Evolutionary conservation across 1,140 invertebrate genomes (phyloP).

Genomic region (Zaprionus tsacasi): DNA sequence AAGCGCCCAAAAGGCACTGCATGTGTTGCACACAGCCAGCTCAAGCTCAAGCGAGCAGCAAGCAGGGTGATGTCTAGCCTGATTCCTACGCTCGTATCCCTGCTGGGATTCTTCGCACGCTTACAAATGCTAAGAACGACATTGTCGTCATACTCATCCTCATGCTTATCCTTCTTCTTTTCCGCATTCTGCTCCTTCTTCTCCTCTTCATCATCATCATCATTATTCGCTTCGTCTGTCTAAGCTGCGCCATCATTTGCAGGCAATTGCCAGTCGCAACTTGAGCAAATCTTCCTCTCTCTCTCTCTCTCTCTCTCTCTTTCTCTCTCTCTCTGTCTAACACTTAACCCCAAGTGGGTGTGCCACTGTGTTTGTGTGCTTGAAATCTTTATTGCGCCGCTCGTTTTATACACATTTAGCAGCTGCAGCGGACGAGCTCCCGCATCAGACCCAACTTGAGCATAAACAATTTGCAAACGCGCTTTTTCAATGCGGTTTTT

Average conservation of each 20-base stretch:
- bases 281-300: constrained; percentile 22
- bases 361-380: constrained; percentile 1
- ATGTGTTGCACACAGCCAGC: constrained; percentile 36
- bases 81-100: neutral
- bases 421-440: constrained; percentile 43
- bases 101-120: constrained; percentile 24
- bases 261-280: constrained; percentile 60
- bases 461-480: constrained; percentile 10
- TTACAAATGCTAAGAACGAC: constrained; percentile 18
- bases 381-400: constrained; percentile 69
- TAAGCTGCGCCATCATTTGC: constrained; percentile 58
- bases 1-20: constrained; percentile 27
- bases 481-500: neutral
- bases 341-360: constrained; percentile 38
- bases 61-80: neutral
- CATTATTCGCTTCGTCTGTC: constrained; percentile 16
- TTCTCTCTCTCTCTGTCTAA: neutral
- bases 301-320: neutral
- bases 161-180: neutral
- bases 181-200: neutral
- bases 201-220: constrained; percentile 5
- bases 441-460: neutral
- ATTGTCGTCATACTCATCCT: constrained; percentile 13
- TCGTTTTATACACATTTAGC: constrained; percentile 56
- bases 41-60: constrained; percentile 11